A percentile compares a stretch with the other conserved stretches of the same genome.
Conservation (phyloP, 2,888 invertebrate species). For the Psylliodes chrysocephalus region DNA sequence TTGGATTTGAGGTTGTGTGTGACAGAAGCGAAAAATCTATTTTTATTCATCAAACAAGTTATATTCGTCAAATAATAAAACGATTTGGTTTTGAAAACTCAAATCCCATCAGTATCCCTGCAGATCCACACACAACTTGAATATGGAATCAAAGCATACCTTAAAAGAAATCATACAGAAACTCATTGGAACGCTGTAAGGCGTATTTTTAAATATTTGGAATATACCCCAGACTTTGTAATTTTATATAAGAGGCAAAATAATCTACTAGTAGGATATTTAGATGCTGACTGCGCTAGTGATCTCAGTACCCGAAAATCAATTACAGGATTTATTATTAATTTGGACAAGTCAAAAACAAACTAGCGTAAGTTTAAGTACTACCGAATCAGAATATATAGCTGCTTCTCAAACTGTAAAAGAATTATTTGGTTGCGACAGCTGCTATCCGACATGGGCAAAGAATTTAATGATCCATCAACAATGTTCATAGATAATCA, state of each 20-base stretch:
- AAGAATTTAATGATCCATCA: not conserved
- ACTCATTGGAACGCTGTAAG: slow-evolving; percentile 25
- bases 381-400: slow-evolving; percentile 21
- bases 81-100: slow-evolving; percentile 12
- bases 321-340: slow-evolving; percentile 45
- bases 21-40: not conserved
- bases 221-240: not conserved
- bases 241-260: slow-evolving; percentile 1
- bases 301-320: slow-evolving; percentile 41
- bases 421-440: slow-evolving; percentile 15
- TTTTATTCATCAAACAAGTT: not conserved
- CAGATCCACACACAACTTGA: slow-evolving; percentile 8
- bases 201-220: slow-evolving; percentile 12
- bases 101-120: slow-evolving; percentile 12
- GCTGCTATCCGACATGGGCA: not conserved
- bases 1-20: slow-evolving; percentile 7
- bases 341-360: slow-evolving; percentile 25
- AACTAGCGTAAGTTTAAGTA: slow-evolving; percentile 7
- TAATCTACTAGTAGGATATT: not conserved
- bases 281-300: slow-evolving; percentile 18
- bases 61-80: slow-evolving; percentile 7
- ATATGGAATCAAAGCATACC: not conserved
- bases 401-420: slow-evolving; percentile 9
- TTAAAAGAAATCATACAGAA: not conserved
- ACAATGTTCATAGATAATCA: slow-evolving; percentile 1